Evolutionary conservation across 2,113 vertebrate genomes (phyloP), one percentile per base, ranked within the genome.

Genomic region (Trematocara variabile): DNA sequence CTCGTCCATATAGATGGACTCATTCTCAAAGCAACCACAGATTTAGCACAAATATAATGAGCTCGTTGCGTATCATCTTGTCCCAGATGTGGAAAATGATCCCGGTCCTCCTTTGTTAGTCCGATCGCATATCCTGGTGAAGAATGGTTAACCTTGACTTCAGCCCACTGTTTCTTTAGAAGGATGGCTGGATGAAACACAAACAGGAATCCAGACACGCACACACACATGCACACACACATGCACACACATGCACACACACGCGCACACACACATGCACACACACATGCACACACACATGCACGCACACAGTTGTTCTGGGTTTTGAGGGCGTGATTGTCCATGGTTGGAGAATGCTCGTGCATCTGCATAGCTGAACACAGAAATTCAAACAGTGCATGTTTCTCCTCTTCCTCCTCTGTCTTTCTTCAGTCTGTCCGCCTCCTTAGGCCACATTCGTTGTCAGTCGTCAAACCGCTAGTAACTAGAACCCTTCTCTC

Each of bases 301-400:
- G 28, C 18, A 70, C 9, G 54, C 41, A 84, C 50, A 78, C 8
- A 3, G 39, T 55, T 9, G 50, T 8, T 79, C 28, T 63, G 80
- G 55, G 77, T 86, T 90, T 92, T 89, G 86, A 93, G 83, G 85
- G 3, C 14, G 13, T 56, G 86, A 63, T 13, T 14, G 82, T 83
- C 83, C 48, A 82, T 85, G 87, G 85, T 82, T 80, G 34, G 34
- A 70, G 80, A 85, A 79, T 41, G 63, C 85, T 83, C 2, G 2
- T 84, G 84, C 16, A 48, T 70, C 80, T 82, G 77, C 85, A 91
- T 58, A 89, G 88, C 13, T 82, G 44, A 89, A 89, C 90, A 90
- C 89, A 54, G 84, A 94, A 88, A 94, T 83, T 86, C 44, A 86
- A 77, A 58, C 55, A 11, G 44, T 79, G 81, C 75, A 25, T 77